Evolutionary conservation across 2,113 vertebrate genomes (phyloP).

Genomic region (Muntiacus muntjak): DNA sequence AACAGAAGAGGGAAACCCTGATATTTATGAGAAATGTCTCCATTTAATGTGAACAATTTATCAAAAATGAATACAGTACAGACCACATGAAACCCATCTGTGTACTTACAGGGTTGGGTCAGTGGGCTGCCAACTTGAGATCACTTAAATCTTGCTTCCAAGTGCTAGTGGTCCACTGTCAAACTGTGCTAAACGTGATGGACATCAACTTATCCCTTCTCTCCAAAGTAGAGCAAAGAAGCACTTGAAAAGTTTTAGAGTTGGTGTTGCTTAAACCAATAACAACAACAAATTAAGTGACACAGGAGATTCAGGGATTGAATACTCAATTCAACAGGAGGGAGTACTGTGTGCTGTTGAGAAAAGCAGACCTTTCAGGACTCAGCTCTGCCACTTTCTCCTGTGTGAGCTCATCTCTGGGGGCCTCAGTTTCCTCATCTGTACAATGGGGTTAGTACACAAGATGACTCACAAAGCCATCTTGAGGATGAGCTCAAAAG

Average conservation of each 20-base stretch:
- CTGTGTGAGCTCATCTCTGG: fast-evolving
- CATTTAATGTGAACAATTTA: background rate
- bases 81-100: background rate
- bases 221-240: background rate
- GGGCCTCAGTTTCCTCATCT: background rate
- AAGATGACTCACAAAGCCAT: background rate
- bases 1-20: background rate
- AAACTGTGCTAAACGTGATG: background rate
- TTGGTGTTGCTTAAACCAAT: background rate
- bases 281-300: background rate
- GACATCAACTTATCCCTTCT: background rate
- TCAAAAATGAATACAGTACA: background rate
- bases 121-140: background rate
- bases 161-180: background rate
- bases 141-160: background rate
- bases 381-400: background rate
- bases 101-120: too few relatives aligned
- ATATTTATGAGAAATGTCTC: background rate
- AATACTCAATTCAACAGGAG: background rate
- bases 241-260: background rate
- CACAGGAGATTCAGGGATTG: background rate
- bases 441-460: too few relatives aligned
- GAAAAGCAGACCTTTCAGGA: background rate
- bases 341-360: background rate
- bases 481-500: background rate